Evolutionary conservation across 2,113 vertebrate genomes (phyloP), one percentile per base, ranked within the genome.

Genomic region (Monarcha castaneiventris): DNA sequence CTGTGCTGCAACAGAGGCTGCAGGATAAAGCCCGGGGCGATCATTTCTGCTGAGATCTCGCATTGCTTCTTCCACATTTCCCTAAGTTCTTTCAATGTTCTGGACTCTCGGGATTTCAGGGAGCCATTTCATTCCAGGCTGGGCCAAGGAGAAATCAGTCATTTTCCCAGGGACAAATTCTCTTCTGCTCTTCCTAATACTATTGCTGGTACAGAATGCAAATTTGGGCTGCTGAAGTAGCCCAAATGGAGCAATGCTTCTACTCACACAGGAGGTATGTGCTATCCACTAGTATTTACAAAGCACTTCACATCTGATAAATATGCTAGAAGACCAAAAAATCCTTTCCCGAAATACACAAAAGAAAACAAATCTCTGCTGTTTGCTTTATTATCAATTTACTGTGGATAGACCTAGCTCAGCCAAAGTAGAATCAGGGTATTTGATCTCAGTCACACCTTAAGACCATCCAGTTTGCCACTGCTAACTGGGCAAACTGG

Each of bases 401-500:
- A 51, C 68, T 39, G 35, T 29, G 43, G 73, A 63, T 2, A 82
- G 69, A 62, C 6, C 8, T 5, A 51, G 39, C 48, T 30, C 33
- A 11, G 80, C 6, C 30, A 32, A 25, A 23, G 56, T 6, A 48
- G 64, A 87, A 90, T 35, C 15, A 9, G 67, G 68, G 22, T 17
- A 16, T 77, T 49, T 92, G 73, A 72, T 91, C 54, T 78, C 79
- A 43, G 68, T 77, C 90, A 79, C 9, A 46, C 62, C n/a, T 87
- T 72, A 91, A 93, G 82, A 71, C 85, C 79, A 81, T 22, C 66
- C 93, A 81, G 73, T 89, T 88, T 93, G 87, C 78, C 93, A 33
- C 64, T 68, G 87, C 32, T 93, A 97, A 97, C 95, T 72, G 95
- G 94, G 90, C 75, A 96, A 95, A 97, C 92, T 73, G 93, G 94